Evolutionary conservation across 37 sponge, comb jelly and placozoan genomes (phyloP), one percentile per base, ranked within the genome.

Genomic region (Spongia lamella): DNA sequence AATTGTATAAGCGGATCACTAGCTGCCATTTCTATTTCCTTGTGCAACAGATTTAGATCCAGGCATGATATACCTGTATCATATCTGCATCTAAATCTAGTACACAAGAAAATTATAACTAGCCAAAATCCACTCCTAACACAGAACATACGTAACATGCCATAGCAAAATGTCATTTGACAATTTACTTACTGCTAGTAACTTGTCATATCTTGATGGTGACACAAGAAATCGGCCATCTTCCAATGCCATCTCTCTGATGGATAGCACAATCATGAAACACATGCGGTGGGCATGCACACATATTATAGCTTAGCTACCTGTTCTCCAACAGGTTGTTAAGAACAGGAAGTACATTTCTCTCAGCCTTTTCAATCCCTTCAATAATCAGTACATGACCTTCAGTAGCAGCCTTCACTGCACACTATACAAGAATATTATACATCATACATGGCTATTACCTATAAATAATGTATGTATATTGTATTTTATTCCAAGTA

Each of bases 311-410:
- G 9, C n/a, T n/a, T n/a, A 43, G 47, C 9, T 13, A 43, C 47
- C 47, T 88, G 82, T 95, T 95, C 77, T 95, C 96, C 7, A 95
- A 75, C 43, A 95, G 78, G 61, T 95, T 95, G 70, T 95, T 90
- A 14, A 95, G 63, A 37, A 95, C 78, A 7, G 96, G 96, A 2
- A 95, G 68, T 20, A 95, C 92, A 72, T 95, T 95, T 75, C 92
- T 81, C 71, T 95, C 96, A 25, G 96, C 86, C 73, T 88, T 80
- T 73, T 95, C 96, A 17, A 95, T 88, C 9, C 96, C 96, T 22
- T 95, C 96, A 37, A 95, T 78, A 0, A 95, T 57, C 31, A 95
- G 81, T 29, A 90, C 84, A 14, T 88, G 61, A 0, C 96, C 96
- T 40, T 82, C 75, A 56, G 85, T 33, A 50, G 96, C 96, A 31